A percentile compares a stretch with the other conserved stretches of the same genome.
Evolutionary conservation across 2,888 invertebrate genomes (phyloP).

Genomic region (Tanypteryx hageni): DNA sequence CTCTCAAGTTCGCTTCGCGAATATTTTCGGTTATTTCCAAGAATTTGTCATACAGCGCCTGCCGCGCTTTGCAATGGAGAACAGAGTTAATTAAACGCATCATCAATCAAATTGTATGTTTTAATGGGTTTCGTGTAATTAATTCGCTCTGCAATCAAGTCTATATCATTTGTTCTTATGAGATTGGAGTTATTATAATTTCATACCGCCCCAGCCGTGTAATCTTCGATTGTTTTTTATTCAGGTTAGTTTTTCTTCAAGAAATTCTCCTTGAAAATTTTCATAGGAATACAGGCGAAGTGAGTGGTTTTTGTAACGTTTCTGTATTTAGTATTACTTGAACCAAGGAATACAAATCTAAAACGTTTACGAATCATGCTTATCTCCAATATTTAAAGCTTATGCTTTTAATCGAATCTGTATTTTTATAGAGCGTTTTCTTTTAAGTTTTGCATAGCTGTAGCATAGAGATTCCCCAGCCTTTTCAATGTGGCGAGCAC

Average conservation of each 20-base stretch:
- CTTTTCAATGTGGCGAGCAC: too few species aligned
- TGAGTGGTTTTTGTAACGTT: too few species aligned
- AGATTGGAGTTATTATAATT: background rate
- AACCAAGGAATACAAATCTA: too few species aligned
- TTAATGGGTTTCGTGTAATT: slow-evolving; percentile 28
- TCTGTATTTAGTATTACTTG: too few species aligned
- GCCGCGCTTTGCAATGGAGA: background rate
- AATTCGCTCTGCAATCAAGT: background rate
- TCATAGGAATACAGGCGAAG: too few species aligned
- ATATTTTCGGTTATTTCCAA: background rate
- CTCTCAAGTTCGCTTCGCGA: background rate
- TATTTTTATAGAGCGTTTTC: too few species aligned
- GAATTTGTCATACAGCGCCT: background rate
- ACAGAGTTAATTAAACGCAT: slow-evolving; percentile 32
- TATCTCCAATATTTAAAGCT: too few species aligned
- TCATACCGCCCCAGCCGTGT: background rate
- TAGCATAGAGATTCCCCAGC: too few species aligned
- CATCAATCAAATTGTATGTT: slow-evolving; percentile 35
- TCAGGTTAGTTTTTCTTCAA: background rate
- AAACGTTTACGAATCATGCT: too few species aligned
- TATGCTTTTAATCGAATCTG: too few species aligned
- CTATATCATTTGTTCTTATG: slow-evolving; percentile 25
- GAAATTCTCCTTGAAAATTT: too few species aligned
- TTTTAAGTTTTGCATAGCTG: too few species aligned
- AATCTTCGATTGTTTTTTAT: background rate